These are phyloP conservation scores for Saturnia japonica DNA, from an alignment of 2,888 invertebrate genomes.

Conservation along the genomic window DNA sequence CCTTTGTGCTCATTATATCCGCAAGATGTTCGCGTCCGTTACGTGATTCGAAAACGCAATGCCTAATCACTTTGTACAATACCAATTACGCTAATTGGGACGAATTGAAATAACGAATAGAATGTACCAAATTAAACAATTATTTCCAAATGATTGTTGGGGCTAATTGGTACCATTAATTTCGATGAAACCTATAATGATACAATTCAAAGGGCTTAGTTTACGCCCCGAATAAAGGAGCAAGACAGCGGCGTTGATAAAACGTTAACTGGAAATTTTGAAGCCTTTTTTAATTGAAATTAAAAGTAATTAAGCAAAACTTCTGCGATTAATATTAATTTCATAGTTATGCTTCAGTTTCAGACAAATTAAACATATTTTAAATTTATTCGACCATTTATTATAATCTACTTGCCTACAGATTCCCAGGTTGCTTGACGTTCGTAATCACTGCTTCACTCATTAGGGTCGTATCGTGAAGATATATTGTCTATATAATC, in stretches of 20 bases:
- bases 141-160: conserved; percentile 26
- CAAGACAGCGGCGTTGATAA: not conserved
- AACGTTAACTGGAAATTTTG: not conserved
- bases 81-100: conserved; percentile 40
- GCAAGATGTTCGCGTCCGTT: conserved; percentile 23
- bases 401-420: too few relatives aligned
- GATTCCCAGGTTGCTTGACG: too few relatives aligned
- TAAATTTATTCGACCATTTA: too few relatives aligned
- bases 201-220: not conserved
- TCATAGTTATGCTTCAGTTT: too few relatives aligned
- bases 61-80: conserved; percentile 14
- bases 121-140: conserved; percentile 33
- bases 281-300: not conserved
- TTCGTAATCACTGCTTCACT: too few relatives aligned
- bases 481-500: too few relatives aligned
- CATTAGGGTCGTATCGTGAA: too few relatives aligned
- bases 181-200: conserved; percentile 21
- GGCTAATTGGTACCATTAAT: conserved; percentile 38
- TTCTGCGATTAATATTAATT: not conserved
- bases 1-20: conserved; percentile 17
- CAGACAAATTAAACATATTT: too few relatives aligned
- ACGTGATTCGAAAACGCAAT: conserved; percentile 21
- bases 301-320: not conserved
- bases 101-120: conserved; percentile 37
- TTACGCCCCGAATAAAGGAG: not conserved